Evolutionary conservation across 1,140 invertebrate species (phyloP).

Genomic region (Sipha flava): DNA sequence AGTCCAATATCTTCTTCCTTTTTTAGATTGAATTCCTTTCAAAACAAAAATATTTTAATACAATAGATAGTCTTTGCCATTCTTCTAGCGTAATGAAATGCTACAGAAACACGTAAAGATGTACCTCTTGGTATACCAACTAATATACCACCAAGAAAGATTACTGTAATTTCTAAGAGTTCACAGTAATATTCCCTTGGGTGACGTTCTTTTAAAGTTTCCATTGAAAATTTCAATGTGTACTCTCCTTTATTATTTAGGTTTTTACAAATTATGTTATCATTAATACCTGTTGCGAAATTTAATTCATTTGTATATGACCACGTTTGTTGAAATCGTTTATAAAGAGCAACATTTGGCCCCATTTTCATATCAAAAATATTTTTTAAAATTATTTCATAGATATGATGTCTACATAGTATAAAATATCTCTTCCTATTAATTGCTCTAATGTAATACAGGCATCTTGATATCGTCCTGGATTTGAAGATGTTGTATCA

Average conservation of each 20-base stretch:
- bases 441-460: slow-evolving; percentile 29
- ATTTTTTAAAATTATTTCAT: slow-evolving; percentile 18
- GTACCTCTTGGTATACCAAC: slow-evolving; percentile 35
- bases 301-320: no score
- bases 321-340: no score
- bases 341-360: slow-evolving; percentile 25
- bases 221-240: no score
- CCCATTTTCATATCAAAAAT: slow-evolving; percentile 33
- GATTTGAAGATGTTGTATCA: slow-evolving; percentile 42
- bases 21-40: background rate
- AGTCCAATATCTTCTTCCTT: background rate
- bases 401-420: slow-evolving; percentile 35
- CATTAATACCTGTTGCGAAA: no score
- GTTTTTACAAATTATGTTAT: no score
- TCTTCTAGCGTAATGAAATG: slow-evolving; percentile 39
- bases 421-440: slow-evolving; percentile 32
- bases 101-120: slow-evolving; percentile 40
- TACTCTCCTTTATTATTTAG: no score
- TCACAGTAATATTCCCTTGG: slow-evolving; percentile 43
- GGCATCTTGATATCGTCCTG: slow-evolving; percentile 38
- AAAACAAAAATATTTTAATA: background rate
- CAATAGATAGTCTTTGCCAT: slow-evolving; percentile 43
- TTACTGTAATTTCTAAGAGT: slow-evolving; percentile 42
- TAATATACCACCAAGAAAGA: slow-evolving; percentile 40
- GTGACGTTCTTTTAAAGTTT: slow-evolving; percentile 25